Percentiles rank a stretch among this genome's conserved stretches.
phyloP scores from a whole-genome alignment of 1,140 invertebrate species.

The Trichonephila clavipes region DNA sequence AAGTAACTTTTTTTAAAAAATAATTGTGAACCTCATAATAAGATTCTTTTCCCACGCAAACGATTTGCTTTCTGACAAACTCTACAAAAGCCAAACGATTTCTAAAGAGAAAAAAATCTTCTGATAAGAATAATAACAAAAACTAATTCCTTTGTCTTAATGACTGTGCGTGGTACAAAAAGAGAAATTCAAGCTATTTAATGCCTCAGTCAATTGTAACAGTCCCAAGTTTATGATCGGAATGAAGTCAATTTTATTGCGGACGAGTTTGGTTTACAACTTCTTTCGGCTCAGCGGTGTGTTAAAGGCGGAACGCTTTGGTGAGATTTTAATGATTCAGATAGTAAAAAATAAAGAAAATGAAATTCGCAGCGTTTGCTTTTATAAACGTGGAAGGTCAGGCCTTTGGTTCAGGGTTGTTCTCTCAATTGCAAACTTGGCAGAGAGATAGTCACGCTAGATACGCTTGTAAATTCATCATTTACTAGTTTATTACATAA shows the following conservation, averaged over 20 bases:
- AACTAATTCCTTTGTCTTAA: neutral
- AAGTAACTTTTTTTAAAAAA: too few relatives aligned
- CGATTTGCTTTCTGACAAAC: neutral
- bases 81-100: neutral
- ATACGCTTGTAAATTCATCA: slow-evolving; percentile 31
- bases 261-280: slow-evolving; percentile 23
- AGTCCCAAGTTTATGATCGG: neutral
- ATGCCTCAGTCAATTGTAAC: neutral
- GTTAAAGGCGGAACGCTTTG: slow-evolving; percentile 18
- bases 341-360: neutral
- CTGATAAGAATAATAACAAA: neutral
- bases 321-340: slow-evolving; percentile 23
- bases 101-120: neutral
- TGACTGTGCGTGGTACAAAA: neutral
- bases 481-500: slow-evolving; percentile 38
- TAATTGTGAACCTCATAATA: too few relatives aligned
- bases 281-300: neutral
- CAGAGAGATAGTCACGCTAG: neutral
- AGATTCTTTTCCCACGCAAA: too few relatives aligned
- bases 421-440: slow-evolving; percentile 37
- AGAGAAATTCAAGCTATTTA: neutral
- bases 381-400: slow-evolving; percentile 34
- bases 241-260: slow-evolving; percentile 1
- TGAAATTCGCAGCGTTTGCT: neutral
- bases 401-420: slow-evolving; percentile 33